These are phyloP conservation scores for Amphiprion clarkii DNA, from an alignment of 2,797 vertebrate species.

Conservation along the genomic window DNA sequence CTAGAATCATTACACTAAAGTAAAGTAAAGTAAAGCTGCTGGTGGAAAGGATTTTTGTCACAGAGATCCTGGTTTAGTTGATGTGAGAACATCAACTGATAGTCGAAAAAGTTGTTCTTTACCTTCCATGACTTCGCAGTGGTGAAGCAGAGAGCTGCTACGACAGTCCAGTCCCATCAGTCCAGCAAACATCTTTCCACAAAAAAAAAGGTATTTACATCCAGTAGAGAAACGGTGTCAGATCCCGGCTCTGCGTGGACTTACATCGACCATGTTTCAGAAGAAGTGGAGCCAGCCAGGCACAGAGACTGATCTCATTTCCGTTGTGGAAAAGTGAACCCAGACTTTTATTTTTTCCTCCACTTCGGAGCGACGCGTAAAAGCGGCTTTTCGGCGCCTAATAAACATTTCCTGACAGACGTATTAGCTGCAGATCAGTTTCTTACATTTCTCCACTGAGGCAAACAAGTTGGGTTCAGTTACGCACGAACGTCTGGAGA, in stretches of 20 bases:
- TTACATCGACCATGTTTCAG: constrained; percentile 66
- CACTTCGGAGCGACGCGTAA: constrained; percentile 3
- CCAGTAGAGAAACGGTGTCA: constrained; percentile 13
- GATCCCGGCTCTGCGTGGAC: constrained; percentile 29
- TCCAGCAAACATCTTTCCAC: constrained; percentile 81
- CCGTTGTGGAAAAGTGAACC: constrained; percentile 74
- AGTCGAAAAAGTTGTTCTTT: constrained; percentile 22
- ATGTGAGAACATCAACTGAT: neutral
- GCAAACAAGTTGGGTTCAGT: constrained; percentile 41
- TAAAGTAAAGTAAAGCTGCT: neutral
- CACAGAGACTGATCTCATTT: constrained; percentile 75
- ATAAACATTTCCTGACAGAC: constrained; percentile 16
- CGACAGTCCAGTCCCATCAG: constrained; percentile 79
- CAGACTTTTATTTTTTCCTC: constrained; percentile 23
- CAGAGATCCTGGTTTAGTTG: neutral
- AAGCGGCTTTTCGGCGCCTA: constrained; percentile 39
- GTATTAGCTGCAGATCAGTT: neutral
- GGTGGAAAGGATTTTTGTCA: neutral
- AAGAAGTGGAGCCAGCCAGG: constrained; percentile 43
- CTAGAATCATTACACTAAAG: neutral
- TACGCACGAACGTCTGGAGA: constrained; percentile 24
- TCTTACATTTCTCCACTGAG: constrained; percentile 13
- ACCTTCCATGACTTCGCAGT: constrained; percentile 71
- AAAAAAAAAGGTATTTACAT: neutral
- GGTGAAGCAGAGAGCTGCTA: constrained; percentile 63